These are phyloP conservation scores for Myotis lucifugus DNA, from an alignment of 2,113 vertebrate genomes.

Conservation along the genomic window DNA sequence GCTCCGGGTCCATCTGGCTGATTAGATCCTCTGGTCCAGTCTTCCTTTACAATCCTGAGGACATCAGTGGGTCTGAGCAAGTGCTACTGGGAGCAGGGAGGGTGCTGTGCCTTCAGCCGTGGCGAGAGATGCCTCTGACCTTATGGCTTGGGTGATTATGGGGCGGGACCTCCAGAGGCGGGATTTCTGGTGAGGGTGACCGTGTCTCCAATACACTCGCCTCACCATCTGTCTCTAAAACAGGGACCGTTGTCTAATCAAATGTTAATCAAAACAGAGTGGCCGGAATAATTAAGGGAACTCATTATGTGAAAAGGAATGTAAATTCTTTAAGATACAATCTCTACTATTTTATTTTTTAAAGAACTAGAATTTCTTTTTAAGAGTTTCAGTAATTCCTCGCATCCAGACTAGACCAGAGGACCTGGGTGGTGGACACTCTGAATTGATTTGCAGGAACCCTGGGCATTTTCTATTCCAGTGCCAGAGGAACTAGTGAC, in stretches of 20 bases:
- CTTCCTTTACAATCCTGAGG: background rate
- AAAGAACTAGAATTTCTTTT: background rate
- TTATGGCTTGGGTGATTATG: background rate
- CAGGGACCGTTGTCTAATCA: slow-evolving; percentile 58
- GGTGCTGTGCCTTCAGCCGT: background rate
- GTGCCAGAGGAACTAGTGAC: slow-evolving; percentile 12
- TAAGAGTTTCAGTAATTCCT: slow-evolving; percentile 59
- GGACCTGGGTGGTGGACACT: background rate
- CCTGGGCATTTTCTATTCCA: slow-evolving; percentile 40
- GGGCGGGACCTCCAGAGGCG: too few relatives aligned
- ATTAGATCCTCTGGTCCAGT: background rate
- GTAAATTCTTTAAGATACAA: background rate
- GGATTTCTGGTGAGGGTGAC: background rate
- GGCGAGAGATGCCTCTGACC: background rate
- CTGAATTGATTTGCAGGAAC: slow-evolving; percentile 42
- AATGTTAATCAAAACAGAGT: slow-evolving; percentile 71
- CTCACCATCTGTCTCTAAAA: slow-evolving; percentile 19
- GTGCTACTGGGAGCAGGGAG: background rate
- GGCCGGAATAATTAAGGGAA: slow-evolving; percentile 69
- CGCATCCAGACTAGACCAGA: slow-evolving; percentile 52
- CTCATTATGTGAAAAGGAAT: slow-evolving; percentile 57
- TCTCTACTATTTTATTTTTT: background rate
- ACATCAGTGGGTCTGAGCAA: background rate
- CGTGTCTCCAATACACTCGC: background rate
- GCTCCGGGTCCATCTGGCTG: background rate